Percentiles rank a stretch among this genome's conserved stretches.
phyloP scores from a whole-genome alignment of 2,113 vertebrate species.

The Pitta sordida region DNA sequence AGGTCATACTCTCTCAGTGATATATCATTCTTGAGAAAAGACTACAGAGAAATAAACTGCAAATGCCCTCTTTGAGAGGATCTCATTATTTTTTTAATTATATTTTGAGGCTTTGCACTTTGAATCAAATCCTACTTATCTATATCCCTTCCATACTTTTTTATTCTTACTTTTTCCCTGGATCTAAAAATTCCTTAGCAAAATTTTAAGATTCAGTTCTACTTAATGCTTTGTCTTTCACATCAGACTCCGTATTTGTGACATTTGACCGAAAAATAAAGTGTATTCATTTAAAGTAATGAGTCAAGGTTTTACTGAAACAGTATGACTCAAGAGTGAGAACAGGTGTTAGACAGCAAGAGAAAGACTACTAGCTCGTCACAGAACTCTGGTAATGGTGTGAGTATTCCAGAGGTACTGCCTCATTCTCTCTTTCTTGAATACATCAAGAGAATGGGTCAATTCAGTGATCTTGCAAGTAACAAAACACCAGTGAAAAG shows the following conservation, averaged over 20 bases:
- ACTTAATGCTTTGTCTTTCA: not conserved
- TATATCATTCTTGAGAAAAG: not conserved
- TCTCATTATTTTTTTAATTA: not conserved
- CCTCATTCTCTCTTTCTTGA: not conserved
- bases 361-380: not conserved
- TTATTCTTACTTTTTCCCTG: not conserved
- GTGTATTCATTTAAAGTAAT: not conserved
- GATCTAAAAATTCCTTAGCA: not conserved
- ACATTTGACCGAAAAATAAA: not conserved
- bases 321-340: not conserved
- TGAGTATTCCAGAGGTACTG: not conserved
- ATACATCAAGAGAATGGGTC: not conserved
- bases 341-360: not conserved
- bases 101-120: not conserved
- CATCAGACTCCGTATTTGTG: not conserved
- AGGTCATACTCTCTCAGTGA: not conserved
- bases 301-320: not conserved
- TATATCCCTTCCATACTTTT: not conserved
- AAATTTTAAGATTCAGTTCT: not conserved
- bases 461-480: not conserved
- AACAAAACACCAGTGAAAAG: not conserved
- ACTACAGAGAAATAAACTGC: not conserved
- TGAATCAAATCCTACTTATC: not conserved
- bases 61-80: not conserved
- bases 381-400: not conserved